Base-by-base conservation (phyloP, 2,113 vertebrate species). In the Oreochromis tanganicae region DNA sequence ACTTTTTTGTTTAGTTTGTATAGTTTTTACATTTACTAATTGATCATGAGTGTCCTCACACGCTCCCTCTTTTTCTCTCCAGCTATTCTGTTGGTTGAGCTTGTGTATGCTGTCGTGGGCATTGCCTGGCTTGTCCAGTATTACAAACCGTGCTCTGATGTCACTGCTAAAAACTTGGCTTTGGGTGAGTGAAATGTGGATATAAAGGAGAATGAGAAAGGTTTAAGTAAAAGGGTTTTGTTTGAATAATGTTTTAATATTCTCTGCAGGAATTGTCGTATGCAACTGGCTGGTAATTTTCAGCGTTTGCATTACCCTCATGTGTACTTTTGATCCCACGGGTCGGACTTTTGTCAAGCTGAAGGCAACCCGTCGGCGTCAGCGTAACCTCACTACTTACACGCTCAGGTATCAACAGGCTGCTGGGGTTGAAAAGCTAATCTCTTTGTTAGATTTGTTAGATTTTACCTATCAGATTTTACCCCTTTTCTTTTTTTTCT, bases 271-370 rank as follows among this genome's bases (percentile, higher is more conserved):
- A 78, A 99, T 99, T 88, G 99, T 99, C 38, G 98, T 97, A 52
- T 99, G 99, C 95, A 99, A 99, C 95, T 99, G 99, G 99, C 97
- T 99, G 5, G 98, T 99, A 89, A 99, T 99, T 94, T 97, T 99
- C 88, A 99, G 98, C 0, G 97, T 99, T 83, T 99, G 98, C 94
- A 98, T 99, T 94, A 99, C 98, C 0, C 98, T 99, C 75, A 97
- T 99, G 88, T 99, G 99, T 5, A 99, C 99, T 86, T 99, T 99
- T 4, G 99, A 99, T 91, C 98, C 98, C 12, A 99, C 99, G 3
- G 99, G 99, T 71, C 96, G 99, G 81, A 99, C 99, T 4, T 99
- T 99, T 7, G 99, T 99, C 93, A 99, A 99, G 80, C 97, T 99
- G 81, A 98, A 98, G 2, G 98, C 98, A 89, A 99, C 98, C 0